Percentiles rank a stretch among this genome's conserved stretches.
phyloP scores from a whole-genome alignment of 2,797 vertebrate genomes.

The Eulemur mongoz region DNA sequence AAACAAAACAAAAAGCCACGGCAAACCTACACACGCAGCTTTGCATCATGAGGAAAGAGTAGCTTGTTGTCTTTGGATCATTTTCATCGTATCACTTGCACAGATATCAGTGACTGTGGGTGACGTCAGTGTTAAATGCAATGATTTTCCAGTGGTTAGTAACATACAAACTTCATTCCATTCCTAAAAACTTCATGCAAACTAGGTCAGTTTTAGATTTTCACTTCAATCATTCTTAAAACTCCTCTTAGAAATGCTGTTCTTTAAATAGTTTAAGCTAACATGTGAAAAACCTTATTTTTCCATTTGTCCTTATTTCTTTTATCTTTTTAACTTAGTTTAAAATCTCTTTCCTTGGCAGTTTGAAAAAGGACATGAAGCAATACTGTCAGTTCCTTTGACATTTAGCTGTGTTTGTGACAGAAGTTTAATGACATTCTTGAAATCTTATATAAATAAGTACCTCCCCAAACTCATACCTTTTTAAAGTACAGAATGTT shows the following conservation, averaged over 20 bases:
- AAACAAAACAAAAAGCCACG: background rate
- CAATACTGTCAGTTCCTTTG: constrained; percentile 32
- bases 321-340: constrained; percentile 42
- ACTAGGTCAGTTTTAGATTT: constrained; percentile 59
- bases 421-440: constrained; percentile 52
- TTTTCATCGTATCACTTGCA: background rate
- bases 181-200: background rate
- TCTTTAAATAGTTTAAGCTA: constrained; percentile 61
- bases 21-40: background rate
- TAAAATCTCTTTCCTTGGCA: background rate
- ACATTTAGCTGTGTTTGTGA: constrained; percentile 54
- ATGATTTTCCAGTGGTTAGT: background rate
- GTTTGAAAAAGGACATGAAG: constrained; percentile 38
- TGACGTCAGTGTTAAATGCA: background rate
- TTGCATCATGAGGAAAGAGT: background rate
- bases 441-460: constrained; percentile 49
- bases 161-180: background rate
- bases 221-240: constrained; percentile 56
- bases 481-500: constrained; percentile 11
- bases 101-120: background rate
- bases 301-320: constrained; percentile 13
- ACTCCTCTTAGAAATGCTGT: constrained; percentile 32
- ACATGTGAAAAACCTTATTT: background rate
- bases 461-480: background rate
- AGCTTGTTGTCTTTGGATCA: background rate